phyloP scores from a whole-genome alignment of 1,140 invertebrate species.

The Scaptomyza pallida region DNA sequence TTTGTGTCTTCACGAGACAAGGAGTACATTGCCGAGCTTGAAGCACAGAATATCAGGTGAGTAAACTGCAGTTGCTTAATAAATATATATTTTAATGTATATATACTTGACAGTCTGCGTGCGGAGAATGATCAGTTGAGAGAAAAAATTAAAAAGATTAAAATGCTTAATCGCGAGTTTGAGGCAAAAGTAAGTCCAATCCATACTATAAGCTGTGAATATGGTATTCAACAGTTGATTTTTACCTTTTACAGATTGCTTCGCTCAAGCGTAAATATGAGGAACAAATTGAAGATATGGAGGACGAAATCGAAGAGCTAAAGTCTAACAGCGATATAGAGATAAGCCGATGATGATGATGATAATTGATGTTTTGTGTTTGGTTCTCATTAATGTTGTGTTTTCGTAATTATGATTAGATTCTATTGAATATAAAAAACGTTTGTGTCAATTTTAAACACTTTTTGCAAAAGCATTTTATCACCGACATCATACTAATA shows the following conservation, averaged over 20 bases:
- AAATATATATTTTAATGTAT: not conserved
- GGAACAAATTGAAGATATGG: conserved; percentile 68
- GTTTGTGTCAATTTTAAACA: conserved; percentile 73
- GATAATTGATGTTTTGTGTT: too few species aligned
- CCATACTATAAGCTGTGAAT: not conserved
- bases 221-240: not conserved
- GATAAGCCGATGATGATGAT: conserved; percentile 26
- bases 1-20: conserved; percentile 27
- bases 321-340: conserved; percentile 51
- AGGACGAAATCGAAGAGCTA: conserved; percentile 65
- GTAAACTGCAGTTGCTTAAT: not conserved
- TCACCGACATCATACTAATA: too few species aligned
- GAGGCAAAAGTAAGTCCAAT: conserved; percentile 58
- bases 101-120: conserved; percentile 48
- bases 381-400: conserved; percentile 7
- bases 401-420: conserved; percentile 6
- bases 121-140: conserved; percentile 50
- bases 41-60: conserved; percentile 50
- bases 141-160: conserved; percentile 41
- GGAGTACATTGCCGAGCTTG: conserved; percentile 47
- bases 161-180: conserved; percentile 50
- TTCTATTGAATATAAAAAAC: conserved; percentile 25
- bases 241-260: conserved; percentile 29
- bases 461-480: conserved; percentile 84
- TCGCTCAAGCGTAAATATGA: conserved; percentile 53